Evolutionary conservation across 1,140 invertebrate species (phyloP).

Genomic region (Leptopilina clavipes): DNA sequence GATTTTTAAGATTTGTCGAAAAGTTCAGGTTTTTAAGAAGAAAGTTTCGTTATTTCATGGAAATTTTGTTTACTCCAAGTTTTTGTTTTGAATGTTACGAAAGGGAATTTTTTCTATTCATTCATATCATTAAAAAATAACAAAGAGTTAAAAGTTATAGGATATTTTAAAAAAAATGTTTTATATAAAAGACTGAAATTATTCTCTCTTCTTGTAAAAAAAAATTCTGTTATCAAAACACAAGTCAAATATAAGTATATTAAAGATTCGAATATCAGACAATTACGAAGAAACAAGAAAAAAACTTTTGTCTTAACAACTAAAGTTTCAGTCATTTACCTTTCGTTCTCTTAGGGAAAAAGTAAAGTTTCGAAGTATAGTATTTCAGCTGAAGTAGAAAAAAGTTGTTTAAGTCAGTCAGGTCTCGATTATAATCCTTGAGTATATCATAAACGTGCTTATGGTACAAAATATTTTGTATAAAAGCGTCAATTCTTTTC

Average conservation of each 20-base stretch:
- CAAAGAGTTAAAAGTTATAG: too few relatives aligned
- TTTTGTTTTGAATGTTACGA: too few relatives aligned
- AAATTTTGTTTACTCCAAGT: too few relatives aligned
- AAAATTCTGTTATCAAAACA: slow-evolving; percentile 1
- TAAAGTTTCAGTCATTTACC: slow-evolving; percentile 11
- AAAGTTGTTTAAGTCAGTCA: not conserved
- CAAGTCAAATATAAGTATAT: not conserved
- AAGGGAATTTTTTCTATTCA: too few relatives aligned
- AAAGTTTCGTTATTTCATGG: too few relatives aligned
- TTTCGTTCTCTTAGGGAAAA: not conserved
- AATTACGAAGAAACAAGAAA: not conserved
- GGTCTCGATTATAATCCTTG: not conserved
- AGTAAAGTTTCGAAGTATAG: not conserved
- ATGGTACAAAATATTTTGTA: too few relatives aligned
- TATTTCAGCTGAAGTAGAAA: not conserved
- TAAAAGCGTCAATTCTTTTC: too few relatives aligned
- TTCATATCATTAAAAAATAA: too few relatives aligned
- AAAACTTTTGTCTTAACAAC: not conserved
- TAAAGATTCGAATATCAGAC: not conserved
- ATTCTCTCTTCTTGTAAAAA: not conserved
- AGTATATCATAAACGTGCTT: not conserved
- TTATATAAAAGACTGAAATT: not conserved
- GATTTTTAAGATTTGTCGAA: too few relatives aligned
- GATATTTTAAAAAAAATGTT: too few relatives aligned
- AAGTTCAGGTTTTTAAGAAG: too few relatives aligned